phyloP scores from a whole-genome alignment of 2,888 invertebrate species.

The Leucoma salicis region DNA sequence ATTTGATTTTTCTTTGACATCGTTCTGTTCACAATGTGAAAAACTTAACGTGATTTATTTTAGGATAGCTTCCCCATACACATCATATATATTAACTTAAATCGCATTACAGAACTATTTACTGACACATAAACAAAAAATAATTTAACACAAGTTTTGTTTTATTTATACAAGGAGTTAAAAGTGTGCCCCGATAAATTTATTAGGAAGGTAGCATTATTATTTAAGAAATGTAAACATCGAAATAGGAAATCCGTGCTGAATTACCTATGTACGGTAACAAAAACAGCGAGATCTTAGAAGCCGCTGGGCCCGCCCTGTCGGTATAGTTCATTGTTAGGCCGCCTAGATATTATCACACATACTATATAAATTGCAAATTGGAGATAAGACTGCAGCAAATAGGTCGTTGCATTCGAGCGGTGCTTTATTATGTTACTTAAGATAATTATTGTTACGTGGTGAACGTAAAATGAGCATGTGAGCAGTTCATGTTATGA shows the following conservation, averaged over 20 bases:
- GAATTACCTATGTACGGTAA: too few relatives aligned
- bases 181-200: constrained; percentile 54
- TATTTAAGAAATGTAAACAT: constrained; percentile 66
- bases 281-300: constrained; percentile 55
- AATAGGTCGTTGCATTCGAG: constrained; percentile 72
- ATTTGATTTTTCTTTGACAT: too few relatives aligned
- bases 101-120: too few relatives aligned
- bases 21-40: too few relatives aligned
- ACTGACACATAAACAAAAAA: too few relatives aligned
- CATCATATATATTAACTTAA: too few relatives aligned
- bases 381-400: constrained; percentile 72
- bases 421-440: constrained; percentile 59
- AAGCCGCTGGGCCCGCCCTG: constrained; percentile 67
- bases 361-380: constrained; percentile 56
- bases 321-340: constrained; percentile 72
- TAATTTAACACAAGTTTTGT: too few relatives aligned
- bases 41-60: too few relatives aligned
- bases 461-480: too few relatives aligned
- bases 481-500: too few relatives aligned
- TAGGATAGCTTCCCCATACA: too few relatives aligned
- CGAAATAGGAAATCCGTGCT: constrained; percentile 67
- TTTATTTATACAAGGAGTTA: too few relatives aligned
- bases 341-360: constrained; percentile 67
- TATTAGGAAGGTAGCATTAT: constrained; percentile 58
- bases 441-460: constrained; percentile 56